phyloP scores from a whole-genome alignment of 2,888 invertebrate species.

The Heliconius cydno region DNA sequence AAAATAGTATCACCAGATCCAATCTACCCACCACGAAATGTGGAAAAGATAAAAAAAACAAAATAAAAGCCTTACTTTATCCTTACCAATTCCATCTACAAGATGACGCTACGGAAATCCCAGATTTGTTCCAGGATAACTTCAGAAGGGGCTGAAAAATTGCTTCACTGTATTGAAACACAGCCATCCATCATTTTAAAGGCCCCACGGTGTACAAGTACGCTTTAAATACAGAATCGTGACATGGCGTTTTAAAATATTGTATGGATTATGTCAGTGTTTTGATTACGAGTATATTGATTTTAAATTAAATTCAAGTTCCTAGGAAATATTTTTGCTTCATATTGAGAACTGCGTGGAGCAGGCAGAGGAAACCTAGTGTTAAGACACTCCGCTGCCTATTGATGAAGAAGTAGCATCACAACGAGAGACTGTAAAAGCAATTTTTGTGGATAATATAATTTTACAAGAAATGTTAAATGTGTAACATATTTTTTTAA shows the following conservation, averaged over 20 bases:
- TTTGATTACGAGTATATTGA: background rate
- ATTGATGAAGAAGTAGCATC: too few relatives aligned
- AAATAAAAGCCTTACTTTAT: slow-evolving; percentile 10
- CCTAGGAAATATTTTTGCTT: background rate
- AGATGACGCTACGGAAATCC: slow-evolving; percentile 24
- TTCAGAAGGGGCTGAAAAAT: slow-evolving; percentile 44
- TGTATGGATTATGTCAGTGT: background rate
- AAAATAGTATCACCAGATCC: too few relatives aligned
- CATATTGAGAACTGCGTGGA: too few relatives aligned
- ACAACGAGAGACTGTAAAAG: too few relatives aligned
- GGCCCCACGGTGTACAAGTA: slow-evolving; percentile 42
- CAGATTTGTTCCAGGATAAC: slow-evolving; percentile 32
- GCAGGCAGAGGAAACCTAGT: too few relatives aligned
- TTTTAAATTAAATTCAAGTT: background rate
- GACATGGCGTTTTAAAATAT: background rate
- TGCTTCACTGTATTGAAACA: slow-evolving; percentile 44
- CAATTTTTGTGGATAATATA: too few relatives aligned
- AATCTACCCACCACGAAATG: background rate
- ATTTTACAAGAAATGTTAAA: too few relatives aligned
- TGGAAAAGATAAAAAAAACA: background rate
- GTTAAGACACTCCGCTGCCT: too few relatives aligned
- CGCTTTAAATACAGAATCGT: slow-evolving; percentile 13
- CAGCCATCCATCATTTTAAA: slow-evolving; percentile 58
- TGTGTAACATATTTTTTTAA: too few relatives aligned
- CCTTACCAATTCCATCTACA: slow-evolving; percentile 12